A percentile compares a stretch with the other conserved stretches of the same genome.
These are phyloP conservation scores for Acanthopagrus latus DNA, from an alignment of 2,797 vertebrate species.

Conservation along the genomic window DNA sequence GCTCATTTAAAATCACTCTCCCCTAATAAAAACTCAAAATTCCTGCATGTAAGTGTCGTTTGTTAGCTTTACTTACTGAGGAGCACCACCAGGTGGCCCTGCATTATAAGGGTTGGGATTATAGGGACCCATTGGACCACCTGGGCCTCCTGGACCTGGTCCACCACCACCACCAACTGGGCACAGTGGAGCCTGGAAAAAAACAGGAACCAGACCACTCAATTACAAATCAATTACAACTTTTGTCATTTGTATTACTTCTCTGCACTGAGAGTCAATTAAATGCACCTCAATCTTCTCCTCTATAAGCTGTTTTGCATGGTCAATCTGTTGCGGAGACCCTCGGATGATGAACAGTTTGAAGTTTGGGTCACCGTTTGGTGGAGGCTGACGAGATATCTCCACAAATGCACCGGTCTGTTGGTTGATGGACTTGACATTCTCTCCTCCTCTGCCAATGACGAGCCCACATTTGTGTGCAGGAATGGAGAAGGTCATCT, in stretches of 20 bases:
- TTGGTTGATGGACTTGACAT: slow-evolving; percentile 96
- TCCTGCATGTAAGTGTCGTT: not conserved
- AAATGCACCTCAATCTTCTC: slow-evolving; percentile 94
- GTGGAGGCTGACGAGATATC: slow-evolving; percentile 93
- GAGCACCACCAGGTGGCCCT: slow-evolving; percentile 92
- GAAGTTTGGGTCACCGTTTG: slow-evolving; percentile 95
- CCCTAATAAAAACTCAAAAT: not conserved
- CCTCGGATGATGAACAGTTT: slow-evolving; percentile 95
- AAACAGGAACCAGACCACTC: not conserved
- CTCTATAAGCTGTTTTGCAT: slow-evolving; percentile 97
- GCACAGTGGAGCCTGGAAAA: slow-evolving; percentile 89
- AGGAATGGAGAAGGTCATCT: slow-evolving; percentile 95
- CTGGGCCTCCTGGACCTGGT: slow-evolving; percentile 81
- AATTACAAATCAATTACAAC: not conserved
- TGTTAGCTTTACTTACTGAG: slow-evolving; percentile 87
- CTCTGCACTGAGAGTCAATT: accelerated
- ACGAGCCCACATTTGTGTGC: slow-evolving; percentile 96
- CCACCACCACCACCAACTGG: slow-evolving; percentile 87
- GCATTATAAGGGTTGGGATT: slow-evolving; percentile 94
- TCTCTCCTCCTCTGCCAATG: slow-evolving; percentile 94
- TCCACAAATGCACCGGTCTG: slow-evolving; percentile 96
- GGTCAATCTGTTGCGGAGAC: slow-evolving; percentile 95
- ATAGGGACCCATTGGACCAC: slow-evolving; percentile 94
- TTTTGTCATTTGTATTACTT: not conserved
- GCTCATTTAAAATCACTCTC: not conserved